Percentiles rank a stretch among this genome's conserved stretches.
These are phyloP conservation scores for Poicephalus meyeri DNA, from an alignment of 2,113 vertebrate genomes.

Conservation along the genomic window DNA sequence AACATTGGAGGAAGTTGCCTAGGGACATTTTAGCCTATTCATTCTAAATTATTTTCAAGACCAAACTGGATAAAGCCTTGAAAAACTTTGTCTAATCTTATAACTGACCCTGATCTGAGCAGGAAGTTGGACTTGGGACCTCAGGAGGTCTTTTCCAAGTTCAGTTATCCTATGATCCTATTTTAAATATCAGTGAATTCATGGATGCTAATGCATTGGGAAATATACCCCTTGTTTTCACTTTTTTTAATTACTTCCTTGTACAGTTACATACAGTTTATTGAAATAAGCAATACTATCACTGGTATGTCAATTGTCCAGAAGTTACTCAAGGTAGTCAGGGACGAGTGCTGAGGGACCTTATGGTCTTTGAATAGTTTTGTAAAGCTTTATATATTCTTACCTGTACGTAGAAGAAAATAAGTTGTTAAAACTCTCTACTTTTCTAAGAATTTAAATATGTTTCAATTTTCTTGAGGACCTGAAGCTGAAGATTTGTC, in stretches of 20 bases:
- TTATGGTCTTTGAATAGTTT: background rate
- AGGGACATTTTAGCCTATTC: background rate
- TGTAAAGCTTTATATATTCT: background rate
- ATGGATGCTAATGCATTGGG: background rate
- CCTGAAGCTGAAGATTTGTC: background rate
- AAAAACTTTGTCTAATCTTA: background rate
- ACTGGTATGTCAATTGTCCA: background rate
- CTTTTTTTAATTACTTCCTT: background rate
- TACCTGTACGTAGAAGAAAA: background rate
- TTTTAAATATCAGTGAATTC: background rate
- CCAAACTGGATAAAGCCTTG: background rate
- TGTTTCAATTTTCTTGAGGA: background rate
- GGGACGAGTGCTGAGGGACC: background rate
- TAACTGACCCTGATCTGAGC: background rate
- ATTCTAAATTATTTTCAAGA: background rate
- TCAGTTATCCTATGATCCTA: background rate
- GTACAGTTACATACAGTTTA: background rate
- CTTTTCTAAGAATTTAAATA: background rate
- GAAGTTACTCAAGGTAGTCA: background rate
- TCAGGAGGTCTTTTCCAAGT: background rate
- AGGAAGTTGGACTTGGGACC: background rate
- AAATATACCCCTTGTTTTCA: background rate
- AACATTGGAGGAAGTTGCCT: background rate
- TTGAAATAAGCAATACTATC: background rate
- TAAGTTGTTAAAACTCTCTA: background rate